A percentile compares a stretch with the other conserved stretches of the same genome.
Evolutionary conservation across 2,888 invertebrate species (phyloP).

Genomic region (Hedychridium roseum): DNA sequence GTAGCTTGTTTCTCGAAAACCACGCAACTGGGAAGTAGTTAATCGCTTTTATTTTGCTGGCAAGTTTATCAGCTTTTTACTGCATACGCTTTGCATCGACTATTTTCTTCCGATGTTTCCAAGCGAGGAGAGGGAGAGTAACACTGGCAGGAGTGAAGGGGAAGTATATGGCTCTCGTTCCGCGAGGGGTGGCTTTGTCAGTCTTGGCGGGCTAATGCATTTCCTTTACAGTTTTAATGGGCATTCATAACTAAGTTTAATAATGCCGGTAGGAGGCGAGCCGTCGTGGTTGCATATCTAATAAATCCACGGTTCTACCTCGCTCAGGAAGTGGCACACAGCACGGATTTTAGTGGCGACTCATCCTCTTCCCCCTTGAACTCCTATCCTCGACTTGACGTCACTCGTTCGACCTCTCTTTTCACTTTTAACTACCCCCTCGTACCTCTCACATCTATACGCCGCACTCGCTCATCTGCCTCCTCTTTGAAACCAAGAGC

Average conservation of each 20-base stretch:
- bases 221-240: constrained; percentile 64
- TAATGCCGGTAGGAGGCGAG: constrained; percentile 55
- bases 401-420: constrained; percentile 22
- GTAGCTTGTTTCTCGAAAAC: no score
- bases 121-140: background rate
- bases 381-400: constrained; percentile 12
- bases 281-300: constrained; percentile 57
- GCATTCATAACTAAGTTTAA: constrained; percentile 64
- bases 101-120: background rate
- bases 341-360: constrained; percentile 39
- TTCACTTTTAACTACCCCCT: no score
- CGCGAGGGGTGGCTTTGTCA: constrained; percentile 46
- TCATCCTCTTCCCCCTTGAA: constrained; percentile 7
- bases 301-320: constrained; percentile 48
- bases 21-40: no score
- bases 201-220: constrained; percentile 59
- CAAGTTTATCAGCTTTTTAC: background rate
- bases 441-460: no score
- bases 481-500: no score
- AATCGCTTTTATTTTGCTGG: no score
- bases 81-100: background rate
- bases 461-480: no score
- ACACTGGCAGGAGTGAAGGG: constrained; percentile 1
- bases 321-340: constrained; percentile 46
- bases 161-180: constrained; percentile 48